These are phyloP conservation scores for Scaptomyza tumidula DNA, from an alignment of 2,888 invertebrate genomes.

Conservation along the genomic window DNA sequence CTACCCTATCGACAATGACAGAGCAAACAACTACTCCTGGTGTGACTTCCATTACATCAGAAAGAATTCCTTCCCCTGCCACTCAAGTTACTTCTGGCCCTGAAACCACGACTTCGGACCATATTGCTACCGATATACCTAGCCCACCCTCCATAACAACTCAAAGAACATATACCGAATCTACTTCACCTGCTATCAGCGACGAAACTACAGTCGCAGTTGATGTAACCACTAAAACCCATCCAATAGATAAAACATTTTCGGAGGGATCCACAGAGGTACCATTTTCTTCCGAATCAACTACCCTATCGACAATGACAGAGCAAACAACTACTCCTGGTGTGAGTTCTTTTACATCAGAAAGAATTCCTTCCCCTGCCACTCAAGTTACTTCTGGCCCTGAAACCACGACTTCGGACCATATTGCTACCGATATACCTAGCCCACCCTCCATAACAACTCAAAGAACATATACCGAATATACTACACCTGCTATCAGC, in stretches of 20 bases:
- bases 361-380: background rate
- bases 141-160: background rate
- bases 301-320: background rate
- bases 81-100: background rate
- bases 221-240: background rate
- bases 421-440: too few species aligned
- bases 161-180: background rate
- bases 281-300: background rate
- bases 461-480: background rate
- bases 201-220: background rate
- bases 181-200: background rate
- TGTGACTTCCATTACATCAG: background rate
- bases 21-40: background rate
- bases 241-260: background rate
- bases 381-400: background rate
- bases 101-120: background rate
- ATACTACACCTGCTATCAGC: background rate
- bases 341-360: background rate
- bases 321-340: background rate
- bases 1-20: background rate
- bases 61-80: rapidly evolving
- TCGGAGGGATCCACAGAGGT: background rate
- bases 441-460: background rate
- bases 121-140: background rate
- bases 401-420: too few species aligned